Base-by-base conservation (phyloP, 2,888 invertebrate genomes). In the Germaria angustata region DNA sequence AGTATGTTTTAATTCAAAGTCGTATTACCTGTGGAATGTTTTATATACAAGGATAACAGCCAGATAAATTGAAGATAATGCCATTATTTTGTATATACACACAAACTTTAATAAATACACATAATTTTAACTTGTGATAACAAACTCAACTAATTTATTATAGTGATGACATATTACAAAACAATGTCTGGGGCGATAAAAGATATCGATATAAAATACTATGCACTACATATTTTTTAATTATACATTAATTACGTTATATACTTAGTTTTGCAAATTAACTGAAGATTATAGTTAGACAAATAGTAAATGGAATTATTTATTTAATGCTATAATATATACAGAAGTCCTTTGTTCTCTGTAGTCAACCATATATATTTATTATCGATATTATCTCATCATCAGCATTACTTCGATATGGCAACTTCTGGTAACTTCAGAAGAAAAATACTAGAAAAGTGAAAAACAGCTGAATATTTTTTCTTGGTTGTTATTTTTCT, bases 401-500 rank as follows among this genome's bases (percentile, higher is more conserved):
- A 32, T 8, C 39, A 17, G 3, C n/a, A 17, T 15, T 28, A 41
- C 15, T 1, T 39, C 8, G 7, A n/a, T n/a, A n/a, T 53, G n/a
- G 1, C 1, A 36, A 28, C 7, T 4, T 77, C 68, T 77, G 77
- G 68, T 24, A 77, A 11, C 44, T 17, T 5, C 8, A 36, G 0
- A 15, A 17, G 15, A 32, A 22, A 55, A 32, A 34, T 5, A 15
- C 2, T 32, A 1, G 32, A 1, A 32, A 53, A 53, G 9, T 20
- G 46, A 7, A 15, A 57, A 79, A 72, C 79, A 80, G 79, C 79
- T 80, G 79, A 15, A 15, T 28, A 9, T 9, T 11, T 66, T 79
- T 73, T 46, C 57, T 15, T 59, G 24, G 36, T 73, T 73, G 72
- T 78, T 71, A 55, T 80, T 73, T 66, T 72, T 65, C 34, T 49